A percentile compares a stretch with the other conserved stretches of the same genome.
Conservation (phyloP, 23 tunicate genomes). For the Ciona savignyi region DNA sequence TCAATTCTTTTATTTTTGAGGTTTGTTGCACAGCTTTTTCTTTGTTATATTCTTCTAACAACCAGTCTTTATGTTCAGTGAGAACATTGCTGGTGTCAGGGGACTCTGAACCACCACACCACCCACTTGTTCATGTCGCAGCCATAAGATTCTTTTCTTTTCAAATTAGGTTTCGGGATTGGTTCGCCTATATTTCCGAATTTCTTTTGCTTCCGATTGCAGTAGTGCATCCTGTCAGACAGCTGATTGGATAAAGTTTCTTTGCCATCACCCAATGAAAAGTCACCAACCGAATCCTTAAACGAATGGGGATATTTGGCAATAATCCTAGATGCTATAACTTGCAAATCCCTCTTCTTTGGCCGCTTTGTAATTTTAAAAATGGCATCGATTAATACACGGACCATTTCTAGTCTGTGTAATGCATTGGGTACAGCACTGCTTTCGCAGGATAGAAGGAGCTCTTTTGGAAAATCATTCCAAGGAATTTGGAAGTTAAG, state of each 20-base stretch:
- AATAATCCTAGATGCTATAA: neutral
- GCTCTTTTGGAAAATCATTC: neutral
- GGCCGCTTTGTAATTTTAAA: neutral
- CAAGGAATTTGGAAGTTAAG: neutral
- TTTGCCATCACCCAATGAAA: neutral
- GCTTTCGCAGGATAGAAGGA: neutral
- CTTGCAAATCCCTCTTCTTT: neutral
- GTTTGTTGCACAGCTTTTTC: neutral
- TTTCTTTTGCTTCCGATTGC: neutral
- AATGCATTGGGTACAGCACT: neutral
- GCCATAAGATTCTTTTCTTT: neutral
- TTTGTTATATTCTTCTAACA: neutral
- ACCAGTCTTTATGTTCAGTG: neutral
- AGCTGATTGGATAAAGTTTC: neutral
- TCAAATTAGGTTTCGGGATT: neutral
- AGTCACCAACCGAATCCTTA: neutral
- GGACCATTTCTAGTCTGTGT: neutral
- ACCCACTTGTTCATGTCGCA: neutral
- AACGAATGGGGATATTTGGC: neutral
- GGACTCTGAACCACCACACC: neutral
- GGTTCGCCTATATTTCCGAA: too few species aligned
- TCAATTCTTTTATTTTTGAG: neutral
- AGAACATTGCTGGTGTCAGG: neutral
- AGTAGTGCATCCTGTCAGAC: neutral
- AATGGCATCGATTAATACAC: neutral